Evolutionary conservation across 1,140 invertebrate genomes (phyloP), one percentile per base, ranked within the genome.

Genomic region (Latrodectus geometricus): DNA sequence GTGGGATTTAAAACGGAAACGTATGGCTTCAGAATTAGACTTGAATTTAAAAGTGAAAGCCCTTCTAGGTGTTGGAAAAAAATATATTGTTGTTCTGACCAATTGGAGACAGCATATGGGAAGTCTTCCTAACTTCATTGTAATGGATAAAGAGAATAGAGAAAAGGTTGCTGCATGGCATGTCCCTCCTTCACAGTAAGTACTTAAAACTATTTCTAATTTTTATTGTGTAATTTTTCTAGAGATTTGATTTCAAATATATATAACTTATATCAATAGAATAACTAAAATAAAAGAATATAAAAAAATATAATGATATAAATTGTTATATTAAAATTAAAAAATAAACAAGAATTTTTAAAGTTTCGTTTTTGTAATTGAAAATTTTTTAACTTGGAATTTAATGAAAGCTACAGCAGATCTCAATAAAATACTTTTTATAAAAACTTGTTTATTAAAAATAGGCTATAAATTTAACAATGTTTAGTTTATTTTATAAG

Each of bases 121-220:
- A 49, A 84, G 88, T 52, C 65, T 78, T 11, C 88, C 89, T 21
- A 89, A 89, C 54, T 89, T 90, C 21, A 68, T 88, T 35, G 88
- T 89, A 11, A 61, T 90, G 65, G 89, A 89, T 73, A 78, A 88
- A n/a, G 56, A 76, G 9, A 88, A 66, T 11, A 73, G 78, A 17
- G 82, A 89, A 66, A 88, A 78, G 49, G 86, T 89, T 65, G 89
- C 88, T 2, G 76, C 78, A 3, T 88, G 88, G 80, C 61, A 88
- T 65, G 21, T 90, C 15, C 89, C 89, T n/a, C 88, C 88, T 76
- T 90, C 89, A 54, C 89, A 87, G 89, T 89, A 83, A 79, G 88
- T 35, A 35, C 5, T 35, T 35, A 35, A 35, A 35, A 35, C 35
- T 35, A 35, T 35, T 35, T 35, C 5, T 35, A 35, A 3, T 35